Conservation (phyloP, 2,113 vertebrate genomes). For the Labeo rohita region DNA sequence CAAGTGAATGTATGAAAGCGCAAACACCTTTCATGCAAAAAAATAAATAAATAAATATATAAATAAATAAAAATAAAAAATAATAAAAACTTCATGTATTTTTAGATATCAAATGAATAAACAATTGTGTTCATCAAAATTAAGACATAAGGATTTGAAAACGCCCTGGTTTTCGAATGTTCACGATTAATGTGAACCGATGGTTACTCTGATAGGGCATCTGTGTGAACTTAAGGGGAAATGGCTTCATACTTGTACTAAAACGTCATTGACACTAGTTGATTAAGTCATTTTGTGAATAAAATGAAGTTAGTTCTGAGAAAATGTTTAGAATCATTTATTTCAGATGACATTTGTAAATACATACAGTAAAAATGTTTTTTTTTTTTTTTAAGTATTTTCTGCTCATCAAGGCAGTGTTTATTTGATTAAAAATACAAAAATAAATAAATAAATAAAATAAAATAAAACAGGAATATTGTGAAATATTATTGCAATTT, state of each 20-base stretch:
- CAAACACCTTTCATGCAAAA: background rate
- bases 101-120: background rate
- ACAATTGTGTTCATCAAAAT: background rate
- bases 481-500: too few species aligned
- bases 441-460: too few species aligned
- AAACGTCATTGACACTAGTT: background rate
- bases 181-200: too few species aligned
- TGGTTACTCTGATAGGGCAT: background rate
- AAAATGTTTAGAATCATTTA: background rate
- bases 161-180: too few species aligned
- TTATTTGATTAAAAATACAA: too few species aligned
- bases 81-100: background rate
- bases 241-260: background rate
- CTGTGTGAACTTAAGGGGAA: background rate
- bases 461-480: too few species aligned
- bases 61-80: too few species aligned
- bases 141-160: background rate
- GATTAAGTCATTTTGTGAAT: background rate
- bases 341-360: background rate
- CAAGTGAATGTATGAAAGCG: background rate
- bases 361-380: too few species aligned
- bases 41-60: too few species aligned
- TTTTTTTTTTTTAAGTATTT: too few species aligned
- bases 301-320: background rate
- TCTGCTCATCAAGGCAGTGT: too few species aligned